Percentiles rank a stretch among this genome's conserved stretches.
Evolutionary conservation across 2,797 vertebrate genomes (phyloP).

Genomic region (Poecilia wingei): DNA sequence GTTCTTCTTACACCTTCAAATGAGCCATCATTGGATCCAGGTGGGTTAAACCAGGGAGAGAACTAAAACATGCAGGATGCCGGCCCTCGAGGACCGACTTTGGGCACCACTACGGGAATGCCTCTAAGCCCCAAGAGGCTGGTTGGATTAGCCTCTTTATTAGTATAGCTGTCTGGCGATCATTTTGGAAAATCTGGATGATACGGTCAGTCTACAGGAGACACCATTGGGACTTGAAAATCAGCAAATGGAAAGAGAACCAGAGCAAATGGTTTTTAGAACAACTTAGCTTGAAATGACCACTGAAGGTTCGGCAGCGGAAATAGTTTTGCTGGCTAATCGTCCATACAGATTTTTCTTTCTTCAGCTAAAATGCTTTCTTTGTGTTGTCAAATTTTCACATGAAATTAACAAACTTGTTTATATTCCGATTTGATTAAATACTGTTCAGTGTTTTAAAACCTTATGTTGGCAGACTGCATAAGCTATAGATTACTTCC

Average conservation of each 20-base stretch:
- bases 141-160: neutral
- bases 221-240: neutral
- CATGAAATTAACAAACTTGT: neutral
- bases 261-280: neutral
- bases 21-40: too few species aligned
- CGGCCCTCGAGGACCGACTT: too few species aligned
- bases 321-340: neutral
- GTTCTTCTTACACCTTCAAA: too few species aligned
- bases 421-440: neutral
- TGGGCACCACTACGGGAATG: neutral
- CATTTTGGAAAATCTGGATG: neutral
- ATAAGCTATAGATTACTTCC: neutral
- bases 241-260: neutral
- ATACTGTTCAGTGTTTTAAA: neutral
- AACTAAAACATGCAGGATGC: too few species aligned
- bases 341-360: neutral
- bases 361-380: neutral
- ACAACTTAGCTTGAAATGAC: neutral
- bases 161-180: neutral
- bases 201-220: neutral
- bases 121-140: neutral
- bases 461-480: neutral
- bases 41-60: too few species aligned
- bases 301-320: neutral
- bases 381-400: neutral